Evolutionary conservation across 2,113 vertebrate genomes (phyloP).

Genomic region (Martes martes): DNA sequence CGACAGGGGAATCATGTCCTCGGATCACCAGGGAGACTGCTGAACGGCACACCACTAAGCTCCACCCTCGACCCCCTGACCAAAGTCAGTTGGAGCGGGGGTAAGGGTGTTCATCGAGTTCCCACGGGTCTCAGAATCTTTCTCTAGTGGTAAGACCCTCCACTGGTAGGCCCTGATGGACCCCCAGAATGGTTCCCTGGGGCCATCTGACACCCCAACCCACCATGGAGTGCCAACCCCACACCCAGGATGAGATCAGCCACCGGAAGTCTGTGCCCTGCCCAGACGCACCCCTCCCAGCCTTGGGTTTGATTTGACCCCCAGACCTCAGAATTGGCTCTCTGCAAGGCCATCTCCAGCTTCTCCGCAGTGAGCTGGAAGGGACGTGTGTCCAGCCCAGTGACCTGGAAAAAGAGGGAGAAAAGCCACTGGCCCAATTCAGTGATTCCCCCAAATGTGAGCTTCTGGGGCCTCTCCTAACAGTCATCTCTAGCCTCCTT

Average conservation of each 20-base stretch:
- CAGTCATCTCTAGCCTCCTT: not conserved
- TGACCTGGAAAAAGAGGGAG: constrained; percentile 80
- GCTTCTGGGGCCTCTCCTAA: not conserved
- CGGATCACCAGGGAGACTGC: not conserved
- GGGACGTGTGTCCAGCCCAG: constrained; percentile 83
- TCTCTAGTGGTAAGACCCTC: not conserved
- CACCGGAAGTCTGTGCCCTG: not conserved
- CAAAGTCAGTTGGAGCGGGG: not conserved
- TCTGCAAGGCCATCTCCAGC: constrained; percentile 88
- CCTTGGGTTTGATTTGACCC: not conserved
- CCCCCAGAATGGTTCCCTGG: not conserved
- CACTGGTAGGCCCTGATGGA: not conserved
- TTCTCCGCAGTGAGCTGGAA: constrained; percentile 95
- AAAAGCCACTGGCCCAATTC: not conserved
- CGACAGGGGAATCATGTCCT: not conserved
- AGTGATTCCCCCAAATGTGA: not conserved
- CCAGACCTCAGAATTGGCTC: constrained; percentile 84
- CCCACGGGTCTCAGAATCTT: not conserved
- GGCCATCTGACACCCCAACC: fast-evolving
- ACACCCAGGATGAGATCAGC: not conserved
- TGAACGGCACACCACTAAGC: not conserved
- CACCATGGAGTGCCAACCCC: fast-evolving
- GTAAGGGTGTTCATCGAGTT: not conserved
- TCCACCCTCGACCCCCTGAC: not conserved
- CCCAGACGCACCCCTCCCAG: not conserved